Conservation (phyloP, 2,113 vertebrate species). For the Barbus barbus region DNA sequence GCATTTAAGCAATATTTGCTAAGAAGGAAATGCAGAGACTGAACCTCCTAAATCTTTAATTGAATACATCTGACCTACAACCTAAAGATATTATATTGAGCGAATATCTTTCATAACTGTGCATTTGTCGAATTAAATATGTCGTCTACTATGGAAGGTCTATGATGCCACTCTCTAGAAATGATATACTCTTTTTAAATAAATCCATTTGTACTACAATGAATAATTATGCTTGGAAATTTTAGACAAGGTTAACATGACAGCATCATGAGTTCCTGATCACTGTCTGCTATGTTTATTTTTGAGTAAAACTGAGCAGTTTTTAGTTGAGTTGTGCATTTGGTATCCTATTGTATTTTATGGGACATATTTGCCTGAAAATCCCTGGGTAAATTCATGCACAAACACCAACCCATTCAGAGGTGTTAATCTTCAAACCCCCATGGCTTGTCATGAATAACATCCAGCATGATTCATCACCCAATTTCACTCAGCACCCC, state of each 20-base stretch:
- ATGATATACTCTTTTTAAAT: not conserved
- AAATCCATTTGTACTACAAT: not conserved
- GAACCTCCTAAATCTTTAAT: not conserved
- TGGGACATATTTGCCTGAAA: not conserved
- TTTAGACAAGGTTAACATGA: not conserved
- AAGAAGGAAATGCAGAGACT: not conserved
- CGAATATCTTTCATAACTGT: too few relatives aligned
- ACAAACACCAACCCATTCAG: slow-evolving; percentile 46
- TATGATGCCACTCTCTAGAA: too few relatives aligned
- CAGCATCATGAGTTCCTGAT: not conserved
- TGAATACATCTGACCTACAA: not conserved
- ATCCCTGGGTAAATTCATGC: slow-evolving; percentile 11
- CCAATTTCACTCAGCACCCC: slow-evolving; percentile 62
- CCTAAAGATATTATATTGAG: too few relatives aligned
- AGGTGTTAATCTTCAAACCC: slow-evolving; percentile 2
- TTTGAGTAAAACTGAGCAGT: too few relatives aligned
- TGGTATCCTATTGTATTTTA: not conserved
- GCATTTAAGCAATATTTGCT: not conserved
- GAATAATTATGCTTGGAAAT: not conserved
- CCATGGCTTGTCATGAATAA: slow-evolving; percentile 59
- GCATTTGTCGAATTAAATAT: not conserved
- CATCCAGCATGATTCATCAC: slow-evolving; percentile 60
- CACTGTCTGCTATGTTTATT: not conserved
- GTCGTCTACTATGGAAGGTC: not conserved
- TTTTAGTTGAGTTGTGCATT: too few relatives aligned